Conservation (phyloP, 2,113 vertebrate genomes). For the Butorides virescens region DNA sequence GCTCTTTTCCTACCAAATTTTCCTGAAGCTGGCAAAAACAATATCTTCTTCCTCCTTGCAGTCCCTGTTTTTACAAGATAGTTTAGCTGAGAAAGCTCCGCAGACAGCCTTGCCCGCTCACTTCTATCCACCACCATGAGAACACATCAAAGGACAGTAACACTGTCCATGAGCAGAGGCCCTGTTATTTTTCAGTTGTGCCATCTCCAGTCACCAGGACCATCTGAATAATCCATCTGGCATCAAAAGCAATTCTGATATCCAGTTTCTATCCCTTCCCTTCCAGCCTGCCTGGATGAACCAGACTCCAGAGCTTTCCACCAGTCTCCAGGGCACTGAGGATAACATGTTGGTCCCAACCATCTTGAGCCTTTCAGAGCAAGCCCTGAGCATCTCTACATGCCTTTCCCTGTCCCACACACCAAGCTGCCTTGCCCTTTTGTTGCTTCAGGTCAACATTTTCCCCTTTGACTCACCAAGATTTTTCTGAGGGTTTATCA, state of each 20-base stretch:
- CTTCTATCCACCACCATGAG: neutral
- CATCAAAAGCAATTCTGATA: neutral
- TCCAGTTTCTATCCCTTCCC: neutral
- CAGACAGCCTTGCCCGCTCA: neutral
- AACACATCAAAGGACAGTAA: accelerated
- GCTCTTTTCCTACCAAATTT: neutral
- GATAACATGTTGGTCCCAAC: neutral
- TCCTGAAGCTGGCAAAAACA: neutral
- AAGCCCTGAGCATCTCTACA: neutral
- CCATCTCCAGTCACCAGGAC: neutral
- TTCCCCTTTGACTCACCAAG: neutral
- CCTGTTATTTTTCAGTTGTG: neutral
- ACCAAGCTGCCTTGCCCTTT: neutral
- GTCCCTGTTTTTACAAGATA: neutral
- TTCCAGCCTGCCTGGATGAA: neutral
- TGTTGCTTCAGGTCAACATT: neutral
- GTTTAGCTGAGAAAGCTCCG: neutral
- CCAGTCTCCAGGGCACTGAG: accelerated
- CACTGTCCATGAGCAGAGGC: neutral
- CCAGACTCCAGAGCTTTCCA: neutral
- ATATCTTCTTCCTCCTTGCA: neutral
- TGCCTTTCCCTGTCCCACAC: neutral
- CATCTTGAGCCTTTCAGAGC: neutral
- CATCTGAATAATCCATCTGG: neutral
- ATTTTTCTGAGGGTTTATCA: neutral